These are phyloP conservation scores for Scopus umbretta DNA, from an alignment of 2,113 vertebrate species.

Conservation along the genomic window DNA sequence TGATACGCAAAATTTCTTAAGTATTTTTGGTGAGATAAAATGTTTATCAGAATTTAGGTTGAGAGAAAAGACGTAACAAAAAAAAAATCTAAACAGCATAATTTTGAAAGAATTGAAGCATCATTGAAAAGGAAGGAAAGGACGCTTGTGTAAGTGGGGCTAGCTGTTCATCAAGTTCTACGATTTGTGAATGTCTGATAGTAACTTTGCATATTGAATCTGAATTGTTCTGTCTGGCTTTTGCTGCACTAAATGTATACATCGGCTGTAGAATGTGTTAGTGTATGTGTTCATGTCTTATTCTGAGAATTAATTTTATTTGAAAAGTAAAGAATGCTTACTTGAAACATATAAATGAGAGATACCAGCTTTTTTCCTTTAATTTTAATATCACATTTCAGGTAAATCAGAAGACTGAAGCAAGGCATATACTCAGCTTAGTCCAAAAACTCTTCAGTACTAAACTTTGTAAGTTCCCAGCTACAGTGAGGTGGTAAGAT, in stretches of 20 bases:
- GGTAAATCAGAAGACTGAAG: slow-evolving; percentile 84
- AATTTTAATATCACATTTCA: slow-evolving; percentile 68
- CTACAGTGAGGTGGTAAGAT: background rate
- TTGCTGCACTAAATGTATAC: background rate
- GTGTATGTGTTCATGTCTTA: background rate
- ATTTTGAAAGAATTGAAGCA: background rate
- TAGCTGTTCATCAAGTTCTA: background rate
- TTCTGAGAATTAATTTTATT: background rate
- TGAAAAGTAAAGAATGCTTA: background rate
- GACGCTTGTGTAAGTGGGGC: background rate
- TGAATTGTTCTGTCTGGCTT: background rate
- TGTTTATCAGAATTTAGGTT: background rate
- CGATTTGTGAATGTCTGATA: background rate
- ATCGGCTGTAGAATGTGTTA: background rate
- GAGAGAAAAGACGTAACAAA: background rate
- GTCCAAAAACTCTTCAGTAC: slow-evolving; percentile 84
- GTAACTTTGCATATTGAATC: background rate
- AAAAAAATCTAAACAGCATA: background rate
- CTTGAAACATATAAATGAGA: background rate
- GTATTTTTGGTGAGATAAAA: background rate
- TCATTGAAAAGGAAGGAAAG: background rate
- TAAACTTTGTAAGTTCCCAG: slow-evolving; percentile 84
- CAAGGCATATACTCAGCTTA: slow-evolving; percentile 81
- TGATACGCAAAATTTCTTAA: background rate
- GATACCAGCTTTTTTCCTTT: background rate